A percentile compares a stretch with the other conserved stretches of the same genome.
These are phyloP conservation scores for Armadillidium nasatum DNA, from an alignment of 1,140 invertebrate genomes.

Conservation along the genomic window DNA sequence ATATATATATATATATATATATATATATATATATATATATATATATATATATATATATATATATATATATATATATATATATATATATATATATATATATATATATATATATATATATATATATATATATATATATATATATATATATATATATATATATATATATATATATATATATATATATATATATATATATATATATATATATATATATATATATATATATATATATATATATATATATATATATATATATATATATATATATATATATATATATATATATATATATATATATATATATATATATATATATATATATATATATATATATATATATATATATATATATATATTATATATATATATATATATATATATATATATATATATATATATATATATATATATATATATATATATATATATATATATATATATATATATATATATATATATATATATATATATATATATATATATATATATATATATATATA, in stretches of 20 bases:
- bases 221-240: conserved; percentile 16
- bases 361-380: neutral
- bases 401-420: conserved; percentile 17
- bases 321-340: conserved; percentile 13
- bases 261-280: neutral
- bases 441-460: neutral
- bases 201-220: conserved; percentile 20
- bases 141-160: too few species aligned
- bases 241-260: too few species aligned
- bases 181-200: conserved; percentile 17
- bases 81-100: conserved; percentile 13
- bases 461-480: conserved; percentile 11
- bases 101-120: conserved; percentile 12
- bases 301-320: conserved; percentile 15
- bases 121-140: neutral
- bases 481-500: conserved; percentile 16
- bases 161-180: neutral
- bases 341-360: neutral
- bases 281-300: conserved; percentile 18
- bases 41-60: conserved; percentile 17
- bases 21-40: conserved; percentile 19
- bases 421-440: conserved; percentile 7
- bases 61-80: conserved; percentile 19
- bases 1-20: conserved; percentile 18
- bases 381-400: conserved; percentile 22